phyloP scores from a whole-genome alignment of 2,888 invertebrate genomes.

The Nebria brevicollis region DNA sequence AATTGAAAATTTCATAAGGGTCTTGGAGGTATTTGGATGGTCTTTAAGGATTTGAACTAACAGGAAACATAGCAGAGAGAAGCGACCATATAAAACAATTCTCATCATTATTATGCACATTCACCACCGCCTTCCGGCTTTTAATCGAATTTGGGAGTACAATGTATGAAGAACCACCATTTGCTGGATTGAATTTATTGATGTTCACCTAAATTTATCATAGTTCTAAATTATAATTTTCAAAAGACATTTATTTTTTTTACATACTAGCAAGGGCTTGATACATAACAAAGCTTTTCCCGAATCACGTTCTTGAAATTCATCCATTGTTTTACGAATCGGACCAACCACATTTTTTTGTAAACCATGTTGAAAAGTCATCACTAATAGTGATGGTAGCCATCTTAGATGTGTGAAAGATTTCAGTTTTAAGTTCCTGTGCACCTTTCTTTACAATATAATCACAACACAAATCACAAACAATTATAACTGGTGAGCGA shows the following conservation, averaged over 20 bases:
- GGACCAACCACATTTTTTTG: constrained; percentile 9
- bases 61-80: too few relatives aligned
- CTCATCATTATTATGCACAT: too few relatives aligned
- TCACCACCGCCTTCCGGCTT: too few relatives aligned
- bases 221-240: not conserved
- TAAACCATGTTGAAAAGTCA: constrained; percentile 21
- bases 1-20: too few relatives aligned
- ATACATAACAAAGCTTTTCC: constrained; percentile 4
- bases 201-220: constrained; percentile 25
- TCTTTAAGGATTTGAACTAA: too few relatives aligned
- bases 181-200: constrained; percentile 21
- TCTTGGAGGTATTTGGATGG: too few relatives aligned
- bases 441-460: constrained; percentile 25
- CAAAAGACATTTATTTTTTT: constrained; percentile 14
- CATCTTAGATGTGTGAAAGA: constrained; percentile 22
- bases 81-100: too few relatives aligned
- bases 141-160: too few relatives aligned
- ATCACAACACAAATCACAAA: constrained; percentile 30
- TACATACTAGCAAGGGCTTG: constrained; percentile 16
- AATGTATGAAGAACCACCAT: not conserved
- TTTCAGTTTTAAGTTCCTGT: not conserved
- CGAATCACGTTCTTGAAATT: constrained; percentile 24
- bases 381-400: constrained; percentile 6
- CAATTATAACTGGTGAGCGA: not conserved
- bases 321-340: constrained; percentile 19